Base-by-base conservation (phyloP, 2,888 invertebrate species). In the Agapostemon virescens region DNA sequence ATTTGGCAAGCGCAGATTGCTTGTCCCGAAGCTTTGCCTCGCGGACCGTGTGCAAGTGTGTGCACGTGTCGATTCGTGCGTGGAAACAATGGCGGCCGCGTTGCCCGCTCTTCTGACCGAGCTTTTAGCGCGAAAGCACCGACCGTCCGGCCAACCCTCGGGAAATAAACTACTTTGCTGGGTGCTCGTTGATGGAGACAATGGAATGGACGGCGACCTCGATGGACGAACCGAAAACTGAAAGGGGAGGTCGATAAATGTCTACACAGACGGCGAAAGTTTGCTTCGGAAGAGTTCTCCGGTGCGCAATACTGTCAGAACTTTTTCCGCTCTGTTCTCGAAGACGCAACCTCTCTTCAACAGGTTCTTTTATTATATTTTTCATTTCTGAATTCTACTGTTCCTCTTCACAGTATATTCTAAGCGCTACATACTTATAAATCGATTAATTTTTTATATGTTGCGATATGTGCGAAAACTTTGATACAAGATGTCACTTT, bases 141-240 rank as follows among this genome's bases (percentile, higher is more conserved):
- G 69, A 30, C 55, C 33, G 26, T 26, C 49, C 64, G 83, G 75
- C 70, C 69, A 72, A 75, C 77, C 80, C 74, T 80, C 84, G 75
- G 84, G 82, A 84, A 84, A 84, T 84, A 83, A 84, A 78, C 77
- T 81, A 84, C 84, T 84, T 84, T 75, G 77, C 64, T 71, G 73
- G 69, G 71, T 80, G 74, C 55, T 75, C 70, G 75, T 73, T 80
- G 80, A 83, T 78, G 80, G 83, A 75, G 77, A 73, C 77, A 79
- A 75, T 74, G 71, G 83, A 67, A 69, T 38, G 58, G 63, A 33
- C 61, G 66, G 77, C 69, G 55, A 76, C 52, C 75, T 71, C 40
- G 58, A 58, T 58, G 77, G 55, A 63, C 23, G 61, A 20, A 67
- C 72, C 63, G 52, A 61, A 61, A 67, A 30, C 58, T 33, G 74